A percentile compares a stretch with the other conserved stretches of the same genome.
Conservation (phyloP, 2,888 invertebrate species). For the Zhuqinia jingwanae region DNA sequence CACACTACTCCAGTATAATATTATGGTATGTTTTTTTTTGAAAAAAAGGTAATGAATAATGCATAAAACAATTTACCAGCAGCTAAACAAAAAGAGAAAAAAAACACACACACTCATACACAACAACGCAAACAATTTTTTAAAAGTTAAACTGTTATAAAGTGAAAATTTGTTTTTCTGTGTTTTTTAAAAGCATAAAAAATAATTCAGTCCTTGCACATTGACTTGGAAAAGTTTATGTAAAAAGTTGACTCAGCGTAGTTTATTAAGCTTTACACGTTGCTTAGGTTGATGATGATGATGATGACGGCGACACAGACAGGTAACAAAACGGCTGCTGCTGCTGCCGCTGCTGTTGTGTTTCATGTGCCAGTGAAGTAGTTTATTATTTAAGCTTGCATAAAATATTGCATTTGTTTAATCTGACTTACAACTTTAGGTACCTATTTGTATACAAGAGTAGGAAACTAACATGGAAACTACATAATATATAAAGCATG, state of each 20-base stretch:
- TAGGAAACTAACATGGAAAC: too few relatives aligned
- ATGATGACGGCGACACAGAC: not conserved
- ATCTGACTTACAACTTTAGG: not conserved
- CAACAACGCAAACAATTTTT: constrained; percentile 43
- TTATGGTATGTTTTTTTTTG: too few relatives aligned
- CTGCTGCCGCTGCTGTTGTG: not conserved
- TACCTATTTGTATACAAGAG: too few relatives aligned
- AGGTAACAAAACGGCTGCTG: not conserved
- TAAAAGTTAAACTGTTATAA: constrained; percentile 45
- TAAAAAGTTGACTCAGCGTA: too few relatives aligned
- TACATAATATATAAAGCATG: constrained; percentile 18
- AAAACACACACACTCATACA: too few relatives aligned
- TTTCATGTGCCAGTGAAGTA: not conserved
- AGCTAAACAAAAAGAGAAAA: constrained; percentile 31
- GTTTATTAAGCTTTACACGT: not conserved
- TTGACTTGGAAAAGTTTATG: too few relatives aligned
- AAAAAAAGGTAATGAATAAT: constrained; percentile 70
- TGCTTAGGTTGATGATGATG: not conserved
- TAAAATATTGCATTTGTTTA: constrained; percentile 3
- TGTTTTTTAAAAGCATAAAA: constrained; percentile 38
- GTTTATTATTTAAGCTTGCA: not conserved
- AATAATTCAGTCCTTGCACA: constrained; percentile 39
- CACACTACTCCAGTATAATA: too few relatives aligned
- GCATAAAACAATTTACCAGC: constrained; percentile 65
- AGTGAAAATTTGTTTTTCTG: constrained; percentile 50